Evolutionary conservation across 2,113 vertebrate species (phyloP).

Genomic region (Collichthys lucidus): DNA sequence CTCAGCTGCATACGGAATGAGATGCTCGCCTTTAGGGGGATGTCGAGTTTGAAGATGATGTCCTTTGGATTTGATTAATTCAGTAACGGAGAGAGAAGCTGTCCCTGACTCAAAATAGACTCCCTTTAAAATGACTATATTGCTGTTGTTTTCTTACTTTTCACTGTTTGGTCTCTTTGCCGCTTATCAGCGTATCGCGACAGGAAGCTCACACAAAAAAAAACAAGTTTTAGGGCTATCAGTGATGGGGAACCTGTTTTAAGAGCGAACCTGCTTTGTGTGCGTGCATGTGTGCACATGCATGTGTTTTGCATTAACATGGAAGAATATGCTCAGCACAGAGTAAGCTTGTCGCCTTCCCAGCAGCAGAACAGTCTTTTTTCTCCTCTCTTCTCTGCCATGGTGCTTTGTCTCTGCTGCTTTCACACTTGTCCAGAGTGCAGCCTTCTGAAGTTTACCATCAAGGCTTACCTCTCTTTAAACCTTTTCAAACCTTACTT

Average conservation of each 20-base stretch:
- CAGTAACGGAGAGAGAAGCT: slow-evolving; percentile 88
- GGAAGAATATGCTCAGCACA: slow-evolving; percentile 61
- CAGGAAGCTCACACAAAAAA: slow-evolving; percentile 79
- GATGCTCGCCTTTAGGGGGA: slow-evolving; percentile 96
- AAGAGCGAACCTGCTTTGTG: slow-evolving; percentile 47
- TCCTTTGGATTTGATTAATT: slow-evolving; percentile 99
- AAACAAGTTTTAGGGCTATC: slow-evolving; percentile 69
- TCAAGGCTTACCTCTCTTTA: slow-evolving; percentile 42
- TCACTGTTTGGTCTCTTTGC: slow-evolving; percentile 78
- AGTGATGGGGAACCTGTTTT: slow-evolving; percentile 63
- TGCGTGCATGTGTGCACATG: slow-evolving; percentile 42
- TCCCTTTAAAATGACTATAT: slow-evolving; percentile 85
- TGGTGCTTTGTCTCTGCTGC: slow-evolving; percentile 48
- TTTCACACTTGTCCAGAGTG: slow-evolving; percentile 61
- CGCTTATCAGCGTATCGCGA: slow-evolving; percentile 76
- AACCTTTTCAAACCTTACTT: slow-evolving; percentile 25
- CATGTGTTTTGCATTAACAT: slow-evolving; percentile 47
- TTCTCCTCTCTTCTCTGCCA: not conserved
- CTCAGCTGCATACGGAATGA: slow-evolving; percentile 97
- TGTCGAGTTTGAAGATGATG: slow-evolving; percentile 98
- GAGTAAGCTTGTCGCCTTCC: slow-evolving; percentile 59
- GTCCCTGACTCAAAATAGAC: slow-evolving; percentile 87
- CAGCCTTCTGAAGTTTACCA: slow-evolving; percentile 60
- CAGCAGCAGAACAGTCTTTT: slow-evolving; percentile 28
- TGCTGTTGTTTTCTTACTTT: slow-evolving; percentile 83